A percentile compares a stretch with the other conserved stretches of the same genome.
These are phyloP conservation scores for Bovichtus variegatus DNA, from an alignment of 2,797 vertebrate species.

Conservation along the genomic window DNA sequence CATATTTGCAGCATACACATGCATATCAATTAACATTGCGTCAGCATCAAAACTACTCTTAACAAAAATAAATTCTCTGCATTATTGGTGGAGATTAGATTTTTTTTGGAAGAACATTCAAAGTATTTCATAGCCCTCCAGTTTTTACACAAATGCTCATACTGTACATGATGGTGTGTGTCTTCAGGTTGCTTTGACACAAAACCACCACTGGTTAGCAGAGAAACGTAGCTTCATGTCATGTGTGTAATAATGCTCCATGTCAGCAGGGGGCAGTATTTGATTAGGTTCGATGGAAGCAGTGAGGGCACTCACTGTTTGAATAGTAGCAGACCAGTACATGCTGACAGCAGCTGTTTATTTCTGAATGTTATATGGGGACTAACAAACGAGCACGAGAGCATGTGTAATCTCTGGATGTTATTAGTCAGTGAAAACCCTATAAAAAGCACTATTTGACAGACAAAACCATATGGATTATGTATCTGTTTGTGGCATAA, in stretches of 20 bases:
- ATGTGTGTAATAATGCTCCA: conserved; percentile 1
- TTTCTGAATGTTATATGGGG: conserved; percentile 9
- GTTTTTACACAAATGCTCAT: not conserved
- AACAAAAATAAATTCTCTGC: no score
- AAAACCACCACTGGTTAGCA: not conserved
- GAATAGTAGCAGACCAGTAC: not conserved
- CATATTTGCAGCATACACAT: no score
- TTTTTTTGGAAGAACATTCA: no score
- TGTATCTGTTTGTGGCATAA: not conserved
- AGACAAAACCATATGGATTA: not conserved
- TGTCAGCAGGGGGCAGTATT: conserved; percentile 75
- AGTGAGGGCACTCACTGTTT: not conserved
- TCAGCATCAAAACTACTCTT: no score
- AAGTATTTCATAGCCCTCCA: not conserved
- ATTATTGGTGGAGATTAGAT: no score
- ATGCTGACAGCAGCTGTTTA: conserved; percentile 57
- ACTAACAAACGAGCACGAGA: not conserved
- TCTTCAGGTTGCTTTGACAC: not conserved
- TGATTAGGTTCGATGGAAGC: conserved; percentile 21
- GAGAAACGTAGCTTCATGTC: not conserved
- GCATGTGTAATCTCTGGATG: conserved; percentile 10
- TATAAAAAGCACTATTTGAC: not conserved
- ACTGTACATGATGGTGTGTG: not conserved
- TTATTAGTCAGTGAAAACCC: conserved; percentile 7
- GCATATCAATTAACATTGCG: no score